These are phyloP conservation scores for Drosophila tani DNA, from an alignment of 1,140 invertebrate species.

Conservation along the genomic window DNA sequence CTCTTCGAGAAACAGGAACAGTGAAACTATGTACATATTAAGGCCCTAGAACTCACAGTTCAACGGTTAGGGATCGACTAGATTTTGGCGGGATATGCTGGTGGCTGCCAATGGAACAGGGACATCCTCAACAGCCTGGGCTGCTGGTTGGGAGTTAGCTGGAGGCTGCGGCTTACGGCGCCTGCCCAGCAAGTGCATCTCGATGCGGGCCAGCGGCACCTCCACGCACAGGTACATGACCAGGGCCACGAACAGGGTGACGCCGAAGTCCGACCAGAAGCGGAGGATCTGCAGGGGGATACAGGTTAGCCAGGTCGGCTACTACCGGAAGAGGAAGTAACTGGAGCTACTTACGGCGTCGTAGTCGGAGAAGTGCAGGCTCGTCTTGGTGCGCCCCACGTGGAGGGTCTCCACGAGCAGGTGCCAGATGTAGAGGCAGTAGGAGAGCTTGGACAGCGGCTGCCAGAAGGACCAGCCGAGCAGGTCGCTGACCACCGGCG, in stretches of 20 bases:
- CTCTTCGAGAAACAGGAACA: neutral
- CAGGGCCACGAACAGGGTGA: constrained; percentile 60
- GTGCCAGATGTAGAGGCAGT: constrained; percentile 86
- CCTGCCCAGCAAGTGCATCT: constrained; percentile 37
- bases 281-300: constrained; percentile 43
- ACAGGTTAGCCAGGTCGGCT: neutral
- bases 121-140: neutral
- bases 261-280: constrained; percentile 76
- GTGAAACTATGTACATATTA: neutral
- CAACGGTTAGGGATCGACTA: constrained; percentile 43
- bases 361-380: constrained; percentile 76
- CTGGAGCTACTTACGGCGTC: constrained; percentile 60
- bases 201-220: constrained; percentile 56
- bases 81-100: constrained; percentile 64
- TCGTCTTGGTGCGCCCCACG: constrained; percentile 57
- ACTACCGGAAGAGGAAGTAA: fast-evolving
- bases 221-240: constrained; percentile 67
- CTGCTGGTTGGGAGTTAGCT: neutral
- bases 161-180: neutral
- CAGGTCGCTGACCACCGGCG: constrained; percentile 86
- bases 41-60: neutral
- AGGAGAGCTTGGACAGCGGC: constrained; percentile 85
- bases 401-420: constrained; percentile 72
- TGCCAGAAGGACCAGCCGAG: constrained; percentile 86
- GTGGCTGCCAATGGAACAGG: constrained; percentile 10